Evolutionary conservation across 2,888 invertebrate genomes (phyloP).

Genomic region (Rhorus exstirpatorius): DNA sequence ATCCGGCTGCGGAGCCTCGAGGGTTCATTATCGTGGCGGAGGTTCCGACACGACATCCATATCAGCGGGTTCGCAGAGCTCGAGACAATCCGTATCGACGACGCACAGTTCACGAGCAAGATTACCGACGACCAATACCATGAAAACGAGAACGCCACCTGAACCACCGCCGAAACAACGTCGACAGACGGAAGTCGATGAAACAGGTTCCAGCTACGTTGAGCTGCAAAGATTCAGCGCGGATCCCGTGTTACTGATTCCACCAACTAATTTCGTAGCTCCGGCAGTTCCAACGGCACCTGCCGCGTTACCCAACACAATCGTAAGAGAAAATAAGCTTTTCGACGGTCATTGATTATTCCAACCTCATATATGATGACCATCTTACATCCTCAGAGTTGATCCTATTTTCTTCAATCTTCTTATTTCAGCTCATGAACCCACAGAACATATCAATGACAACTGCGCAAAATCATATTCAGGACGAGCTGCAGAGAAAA

Average conservation of each 20-base stretch:
- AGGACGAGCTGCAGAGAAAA: slow-evolving; percentile 89
- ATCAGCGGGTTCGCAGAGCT: slow-evolving; percentile 90
- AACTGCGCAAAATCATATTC: slow-evolving; percentile 87
- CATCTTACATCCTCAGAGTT: slow-evolving; percentile 77
- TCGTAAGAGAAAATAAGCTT: slow-evolving; percentile 42
- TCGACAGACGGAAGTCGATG: slow-evolving; percentile 79
- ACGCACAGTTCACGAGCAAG: slow-evolving; percentile 68
- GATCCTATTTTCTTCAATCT: background rate
- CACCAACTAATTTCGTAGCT: slow-evolving; percentile 74
- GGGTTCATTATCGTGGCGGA: slow-evolving; percentile 78
- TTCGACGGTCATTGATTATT: slow-evolving; percentile 73
- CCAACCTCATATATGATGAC: no score
- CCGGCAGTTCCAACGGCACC: slow-evolving; percentile 67
- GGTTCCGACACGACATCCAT: slow-evolving; percentile 89
- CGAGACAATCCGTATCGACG: slow-evolving; percentile 87
- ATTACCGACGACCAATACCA: slow-evolving; percentile 74
- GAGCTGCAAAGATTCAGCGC: slow-evolving; percentile 69
- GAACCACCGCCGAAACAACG: slow-evolving; percentile 73
- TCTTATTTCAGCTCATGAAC: slow-evolving; percentile 77
- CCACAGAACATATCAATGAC: slow-evolving; percentile 87
- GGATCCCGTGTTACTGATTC: slow-evolving; percentile 67
- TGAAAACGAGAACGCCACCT: slow-evolving; percentile 72
- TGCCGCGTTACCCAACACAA: slow-evolving; percentile 71
- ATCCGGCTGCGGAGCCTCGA: slow-evolving; percentile 74
- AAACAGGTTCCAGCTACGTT: slow-evolving; percentile 71